Conservation (phyloP, 2,888 invertebrate species). For the Sarcophaga caerulescens region DNA sequence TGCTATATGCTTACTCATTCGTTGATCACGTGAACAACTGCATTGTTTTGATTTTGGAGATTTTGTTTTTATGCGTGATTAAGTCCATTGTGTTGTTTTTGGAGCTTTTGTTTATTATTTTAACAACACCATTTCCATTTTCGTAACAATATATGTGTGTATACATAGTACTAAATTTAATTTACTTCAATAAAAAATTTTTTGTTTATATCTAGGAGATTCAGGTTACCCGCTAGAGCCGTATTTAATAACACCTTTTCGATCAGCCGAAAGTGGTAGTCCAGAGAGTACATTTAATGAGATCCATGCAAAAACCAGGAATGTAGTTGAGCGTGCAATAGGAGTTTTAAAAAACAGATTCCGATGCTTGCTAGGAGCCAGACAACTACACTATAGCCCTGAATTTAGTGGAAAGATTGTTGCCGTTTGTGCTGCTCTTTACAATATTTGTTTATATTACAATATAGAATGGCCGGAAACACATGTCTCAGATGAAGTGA, state of each 20-base stretch:
- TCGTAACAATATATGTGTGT: too few species aligned
- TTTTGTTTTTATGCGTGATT: too few species aligned
- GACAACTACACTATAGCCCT: conserved; percentile 15
- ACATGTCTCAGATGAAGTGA: conserved; percentile 15
- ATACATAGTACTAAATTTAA: too few species aligned
- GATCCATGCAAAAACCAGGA: conserved; percentile 26
- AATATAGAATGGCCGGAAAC: conserved; percentile 30
- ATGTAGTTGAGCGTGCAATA: conserved; percentile 11
- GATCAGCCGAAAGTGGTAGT: not conserved
- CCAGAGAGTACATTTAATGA: conserved; percentile 25
- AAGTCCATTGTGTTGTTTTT: too few species aligned
- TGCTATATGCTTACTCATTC: too few species aligned
- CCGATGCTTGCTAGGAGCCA: not conserved
- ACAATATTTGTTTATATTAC: conserved; percentile 27
- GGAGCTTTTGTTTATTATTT: too few species aligned
- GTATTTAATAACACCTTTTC: conserved; percentile 21
- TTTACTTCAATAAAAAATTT: too few species aligned
- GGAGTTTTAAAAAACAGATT: conserved; percentile 31
- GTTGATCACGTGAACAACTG: too few species aligned
- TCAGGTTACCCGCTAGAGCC: conserved; percentile 13
- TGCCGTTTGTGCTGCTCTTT: conserved; percentile 20
- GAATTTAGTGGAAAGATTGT: conserved; percentile 35
- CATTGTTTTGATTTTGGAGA: too few species aligned
- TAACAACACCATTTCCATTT: too few species aligned
- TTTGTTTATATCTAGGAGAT: not conserved